Evolutionary conservation across 2,113 vertebrate species (phyloP).

Genomic region (Myiopsitta monachus): DNA sequence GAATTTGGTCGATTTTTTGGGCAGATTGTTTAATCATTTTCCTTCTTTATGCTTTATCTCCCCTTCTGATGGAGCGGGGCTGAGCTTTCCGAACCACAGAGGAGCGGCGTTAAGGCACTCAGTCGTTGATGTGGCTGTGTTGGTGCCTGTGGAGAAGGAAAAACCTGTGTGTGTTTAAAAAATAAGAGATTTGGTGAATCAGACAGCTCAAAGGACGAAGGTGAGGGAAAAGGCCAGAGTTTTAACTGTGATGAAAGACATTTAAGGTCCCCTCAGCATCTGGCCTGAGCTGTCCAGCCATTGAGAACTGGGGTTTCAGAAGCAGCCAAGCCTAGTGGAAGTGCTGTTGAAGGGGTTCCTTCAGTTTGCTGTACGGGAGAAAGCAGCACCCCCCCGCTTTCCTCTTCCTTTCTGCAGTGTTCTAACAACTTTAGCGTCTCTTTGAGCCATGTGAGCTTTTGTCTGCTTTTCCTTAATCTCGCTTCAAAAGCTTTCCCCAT

Average conservation of each 20-base stretch:
- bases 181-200: background rate
- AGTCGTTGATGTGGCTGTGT: background rate
- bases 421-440: background rate
- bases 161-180: background rate
- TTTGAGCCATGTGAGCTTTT: background rate
- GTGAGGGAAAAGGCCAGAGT: background rate
- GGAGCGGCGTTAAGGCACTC: fast-evolving
- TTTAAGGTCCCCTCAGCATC: background rate
- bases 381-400: background rate
- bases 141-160: background rate
- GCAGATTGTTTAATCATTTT: background rate
- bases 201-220: background rate
- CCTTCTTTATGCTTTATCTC: fast-evolving
- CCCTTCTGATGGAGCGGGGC: background rate
- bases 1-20: background rate
- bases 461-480: background rate
- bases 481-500: background rate
- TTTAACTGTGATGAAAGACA: background rate
- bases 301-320: fast-evolving
- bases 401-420: too few relatives aligned
- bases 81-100: background rate
- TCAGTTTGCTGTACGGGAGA: background rate
- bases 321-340: background rate
- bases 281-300: background rate
- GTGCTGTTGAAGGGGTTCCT: background rate